Conservation (phyloP, 2,797 vertebrate species). For the Cuculus canorus region DNA sequence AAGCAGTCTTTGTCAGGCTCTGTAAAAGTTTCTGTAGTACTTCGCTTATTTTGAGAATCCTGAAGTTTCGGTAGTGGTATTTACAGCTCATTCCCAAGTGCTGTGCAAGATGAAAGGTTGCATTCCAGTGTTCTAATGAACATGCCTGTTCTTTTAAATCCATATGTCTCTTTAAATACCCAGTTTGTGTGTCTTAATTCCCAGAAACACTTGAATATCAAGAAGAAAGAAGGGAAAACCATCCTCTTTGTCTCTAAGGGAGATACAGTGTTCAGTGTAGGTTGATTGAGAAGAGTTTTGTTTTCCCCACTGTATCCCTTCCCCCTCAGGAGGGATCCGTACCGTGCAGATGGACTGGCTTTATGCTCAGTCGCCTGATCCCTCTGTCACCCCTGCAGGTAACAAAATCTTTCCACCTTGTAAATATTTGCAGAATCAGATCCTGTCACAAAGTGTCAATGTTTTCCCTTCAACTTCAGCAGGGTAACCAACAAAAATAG, state of each 20-base stretch:
- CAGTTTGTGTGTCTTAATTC: neutral
- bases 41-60: neutral
- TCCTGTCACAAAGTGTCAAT: neutral
- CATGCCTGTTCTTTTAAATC: neutral
- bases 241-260: neutral
- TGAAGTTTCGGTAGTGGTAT: neutral
- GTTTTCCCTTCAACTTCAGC: neutral
- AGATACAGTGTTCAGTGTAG: neutral
- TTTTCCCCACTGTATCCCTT: neutral
- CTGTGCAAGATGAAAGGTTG: neutral
- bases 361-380: neutral
- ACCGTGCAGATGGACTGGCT: no score
- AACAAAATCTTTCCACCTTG: neutral
- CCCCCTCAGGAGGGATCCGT: no score
- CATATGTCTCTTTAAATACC: neutral
- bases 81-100: neutral
- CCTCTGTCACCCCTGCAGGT: neutral
- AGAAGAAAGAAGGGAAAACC: neutral
- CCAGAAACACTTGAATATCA: neutral
- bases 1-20: neutral
- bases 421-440: neutral
- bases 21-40: neutral
- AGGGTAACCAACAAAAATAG: neutral
- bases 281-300: neutral
- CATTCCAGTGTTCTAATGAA: neutral